phyloP scores from a whole-genome alignment of 37 sponge, comb jelly and placozoan species.

The Haliclona indistincta region DNA sequence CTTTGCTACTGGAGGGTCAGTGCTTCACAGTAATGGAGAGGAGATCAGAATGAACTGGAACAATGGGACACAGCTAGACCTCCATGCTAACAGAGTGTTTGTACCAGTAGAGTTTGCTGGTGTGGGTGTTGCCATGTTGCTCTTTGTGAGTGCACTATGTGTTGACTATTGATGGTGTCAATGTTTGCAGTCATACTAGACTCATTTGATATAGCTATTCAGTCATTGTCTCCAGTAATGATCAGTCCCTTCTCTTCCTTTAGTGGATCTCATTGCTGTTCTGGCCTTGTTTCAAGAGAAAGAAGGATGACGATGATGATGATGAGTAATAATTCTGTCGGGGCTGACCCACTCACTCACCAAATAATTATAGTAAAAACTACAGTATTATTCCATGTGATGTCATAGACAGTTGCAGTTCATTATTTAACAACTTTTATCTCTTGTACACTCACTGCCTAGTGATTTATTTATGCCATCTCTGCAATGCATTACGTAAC shows the following conservation, averaged over 20 bases:
- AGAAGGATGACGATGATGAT: slow-evolving; percentile 10
- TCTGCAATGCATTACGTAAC: too few species aligned
- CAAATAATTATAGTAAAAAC: too few species aligned
- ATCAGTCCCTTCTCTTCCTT: not conserved
- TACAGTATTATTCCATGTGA: too few species aligned
- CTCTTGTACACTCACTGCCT: too few species aligned
- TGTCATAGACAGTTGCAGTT: too few species aligned
- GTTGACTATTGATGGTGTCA: too few species aligned
- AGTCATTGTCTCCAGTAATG: not conserved
- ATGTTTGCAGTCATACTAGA: too few species aligned
- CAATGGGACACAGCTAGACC: not conserved
- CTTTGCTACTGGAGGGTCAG: slow-evolving; percentile 4
- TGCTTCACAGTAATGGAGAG: not conserved
- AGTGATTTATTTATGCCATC: too few species aligned
- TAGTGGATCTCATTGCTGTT: slow-evolving; percentile 1
- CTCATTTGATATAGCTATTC: too few species aligned
- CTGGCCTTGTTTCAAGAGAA: slow-evolving; percentile 9
- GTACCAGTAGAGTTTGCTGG: not conserved
- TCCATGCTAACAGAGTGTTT: not conserved
- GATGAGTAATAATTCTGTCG: too few species aligned
- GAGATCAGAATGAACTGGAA: not conserved
- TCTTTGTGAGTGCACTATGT: not conserved
- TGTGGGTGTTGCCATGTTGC: not conserved
- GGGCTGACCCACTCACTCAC: too few species aligned
- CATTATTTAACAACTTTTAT: too few species aligned